Percentiles rank a stretch among this genome's conserved stretches.
phyloP scores from a whole-genome alignment of 2,888 invertebrate genomes.

The Priocnemis perturbator region DNA sequence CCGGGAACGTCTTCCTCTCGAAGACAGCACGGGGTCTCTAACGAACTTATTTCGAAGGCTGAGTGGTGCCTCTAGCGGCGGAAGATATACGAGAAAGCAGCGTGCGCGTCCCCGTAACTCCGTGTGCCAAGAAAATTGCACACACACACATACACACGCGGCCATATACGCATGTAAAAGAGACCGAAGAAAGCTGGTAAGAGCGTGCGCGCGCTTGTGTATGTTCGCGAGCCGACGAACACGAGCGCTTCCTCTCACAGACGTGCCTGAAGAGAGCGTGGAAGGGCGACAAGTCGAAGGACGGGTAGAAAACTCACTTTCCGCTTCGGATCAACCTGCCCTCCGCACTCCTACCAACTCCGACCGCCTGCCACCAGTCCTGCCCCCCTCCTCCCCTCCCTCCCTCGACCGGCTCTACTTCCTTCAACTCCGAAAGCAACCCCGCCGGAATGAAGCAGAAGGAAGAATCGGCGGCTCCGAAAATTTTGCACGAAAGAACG shows the following conservation, averaged over 20 bases:
- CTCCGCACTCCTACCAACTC: slow-evolving; percentile 19
- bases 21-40: slow-evolving; percentile 55
- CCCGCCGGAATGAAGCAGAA: no score
- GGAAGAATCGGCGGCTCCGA: no score
- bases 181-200: no score
- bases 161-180: no score
- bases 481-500: no score
- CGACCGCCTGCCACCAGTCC: neutral
- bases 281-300: slow-evolving; percentile 29
- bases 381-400: slow-evolving; percentile 22
- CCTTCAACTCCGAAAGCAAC: slow-evolving; percentile 28
- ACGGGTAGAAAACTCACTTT: slow-evolving; percentile 59
- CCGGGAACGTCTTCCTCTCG: slow-evolving; percentile 57
- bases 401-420: slow-evolving; percentile 9
- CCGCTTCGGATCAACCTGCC: slow-evolving; percentile 48
- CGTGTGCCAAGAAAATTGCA: neutral
- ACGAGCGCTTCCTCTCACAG: no score
- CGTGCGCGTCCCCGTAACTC: neutral
- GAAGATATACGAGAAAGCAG: slow-evolving; percentile 46
- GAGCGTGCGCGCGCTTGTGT: neutral
- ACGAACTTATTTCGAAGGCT: slow-evolving; percentile 66
- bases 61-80: slow-evolving; percentile 50
- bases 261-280: slow-evolving; percentile 19
- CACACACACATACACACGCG: no score
- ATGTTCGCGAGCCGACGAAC: no score